Percentiles rank a stretch among this genome's conserved stretches.
phyloP scores from a whole-genome alignment of 2,888 invertebrate species.

The Spisula solida region DNA sequence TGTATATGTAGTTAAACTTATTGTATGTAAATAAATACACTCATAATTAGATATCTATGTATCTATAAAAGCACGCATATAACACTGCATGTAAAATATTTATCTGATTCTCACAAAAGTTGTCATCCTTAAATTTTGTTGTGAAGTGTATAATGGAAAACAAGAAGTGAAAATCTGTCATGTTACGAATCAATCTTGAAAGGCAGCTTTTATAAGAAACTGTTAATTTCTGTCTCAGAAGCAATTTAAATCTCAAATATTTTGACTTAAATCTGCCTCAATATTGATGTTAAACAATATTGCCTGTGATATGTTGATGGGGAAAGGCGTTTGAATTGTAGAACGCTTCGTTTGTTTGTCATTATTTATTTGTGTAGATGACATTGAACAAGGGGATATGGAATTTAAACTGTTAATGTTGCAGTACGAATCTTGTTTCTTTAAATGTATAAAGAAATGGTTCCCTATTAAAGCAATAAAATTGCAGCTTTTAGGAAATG shows the following conservation, averaged over 20 bases:
- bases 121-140: conserved; percentile 24
- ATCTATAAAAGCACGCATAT: neutral
- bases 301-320: conserved; percentile 48
- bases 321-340: conserved; percentile 31
- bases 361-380: conserved; percentile 44
- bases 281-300: conserved; percentile 54
- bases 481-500: conserved; percentile 27
- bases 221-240: conserved; percentile 63
- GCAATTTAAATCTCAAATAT: conserved; percentile 63
- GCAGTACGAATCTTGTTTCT: conserved; percentile 23
- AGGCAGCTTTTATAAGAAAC: conserved; percentile 53
- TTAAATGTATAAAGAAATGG: conserved; percentile 39
- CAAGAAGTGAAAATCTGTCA: conserved; percentile 53
- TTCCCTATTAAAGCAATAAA: conserved; percentile 44
- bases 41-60: neutral
- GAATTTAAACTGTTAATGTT: conserved; percentile 51
- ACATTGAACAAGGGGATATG: conserved; percentile 33
- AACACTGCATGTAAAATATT: conserved; percentile 6
- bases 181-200: conserved; percentile 60
- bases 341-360: conserved; percentile 42
- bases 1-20: neutral
- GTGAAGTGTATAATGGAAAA: conserved; percentile 50
- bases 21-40: neutral
- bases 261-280: conserved; percentile 57
- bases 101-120: conserved; percentile 3